phyloP scores from a whole-genome alignment of 2,888 invertebrate genomes.

The Drepana falcataria region DNA sequence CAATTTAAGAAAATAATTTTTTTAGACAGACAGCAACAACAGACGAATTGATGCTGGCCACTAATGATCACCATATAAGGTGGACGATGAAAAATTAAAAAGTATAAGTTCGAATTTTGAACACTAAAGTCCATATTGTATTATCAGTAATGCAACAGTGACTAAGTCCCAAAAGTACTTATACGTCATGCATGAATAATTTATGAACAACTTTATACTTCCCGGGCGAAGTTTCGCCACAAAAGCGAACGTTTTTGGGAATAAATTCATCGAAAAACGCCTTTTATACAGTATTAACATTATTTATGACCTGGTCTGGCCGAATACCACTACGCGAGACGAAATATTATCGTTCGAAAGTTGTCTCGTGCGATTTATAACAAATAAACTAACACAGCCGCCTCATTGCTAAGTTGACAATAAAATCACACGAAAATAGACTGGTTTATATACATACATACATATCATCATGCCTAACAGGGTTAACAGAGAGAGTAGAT shows the following conservation, averaged over 20 bases:
- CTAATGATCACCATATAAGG: slow-evolving; percentile 42
- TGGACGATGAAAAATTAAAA: slow-evolving; percentile 23
- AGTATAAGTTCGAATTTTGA: slow-evolving; percentile 9
- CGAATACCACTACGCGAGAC: slow-evolving; percentile 21
- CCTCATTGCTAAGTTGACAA: no score
- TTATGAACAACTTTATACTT: slow-evolving; percentile 72
- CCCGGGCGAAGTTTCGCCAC: slow-evolving; percentile 48
- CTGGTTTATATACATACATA: no score
- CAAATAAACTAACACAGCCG: slow-evolving; percentile 3
- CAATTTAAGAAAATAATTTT: slow-evolving; percentile 37
- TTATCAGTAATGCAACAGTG: slow-evolving; percentile 40
- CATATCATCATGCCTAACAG: no score
- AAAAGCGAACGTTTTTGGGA: slow-evolving; percentile 59
- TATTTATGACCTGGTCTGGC: slow-evolving; percentile 54
- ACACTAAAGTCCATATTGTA: slow-evolving; percentile 20
- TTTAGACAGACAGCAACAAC: slow-evolving; percentile 22
- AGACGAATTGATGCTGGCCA: slow-evolving; percentile 21
- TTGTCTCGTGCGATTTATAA: slow-evolving; percentile 7
- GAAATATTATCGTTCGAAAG: slow-evolving; percentile 29
- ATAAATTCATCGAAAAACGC: slow-evolving; percentile 71
- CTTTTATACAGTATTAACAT: slow-evolving; percentile 68
- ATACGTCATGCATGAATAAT: slow-evolving; percentile 49
- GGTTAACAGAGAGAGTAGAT: no score
- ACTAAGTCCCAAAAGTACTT: slow-evolving; percentile 44
- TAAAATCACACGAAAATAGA: no score